phyloP scores from a whole-genome alignment of 2,888 invertebrate species.

The Fragum whitleyi region DNA sequence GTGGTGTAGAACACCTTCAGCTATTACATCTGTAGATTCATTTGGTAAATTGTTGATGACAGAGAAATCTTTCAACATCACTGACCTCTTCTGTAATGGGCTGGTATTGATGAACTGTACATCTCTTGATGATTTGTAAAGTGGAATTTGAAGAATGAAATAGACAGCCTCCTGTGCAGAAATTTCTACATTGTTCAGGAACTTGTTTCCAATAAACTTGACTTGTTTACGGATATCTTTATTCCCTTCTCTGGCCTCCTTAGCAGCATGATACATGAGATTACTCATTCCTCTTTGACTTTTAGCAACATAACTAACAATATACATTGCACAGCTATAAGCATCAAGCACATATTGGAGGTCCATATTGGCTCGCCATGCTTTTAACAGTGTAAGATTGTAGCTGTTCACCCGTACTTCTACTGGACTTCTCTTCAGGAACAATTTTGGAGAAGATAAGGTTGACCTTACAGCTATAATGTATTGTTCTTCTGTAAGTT shows the following conservation, averaged over 20 bases:
- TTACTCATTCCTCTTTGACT: conserved; percentile 57
- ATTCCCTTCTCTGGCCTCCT: conserved; percentile 46
- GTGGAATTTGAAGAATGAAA: conserved; percentile 62
- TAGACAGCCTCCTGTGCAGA: conserved; percentile 74
- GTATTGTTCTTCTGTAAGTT: conserved; percentile 50
- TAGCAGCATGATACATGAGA: conserved; percentile 44
- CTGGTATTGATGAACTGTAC: conserved; percentile 64
- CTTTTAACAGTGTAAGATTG: conserved; percentile 46
- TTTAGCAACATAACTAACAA: conserved; percentile 62
- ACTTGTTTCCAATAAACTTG: too few relatives aligned
- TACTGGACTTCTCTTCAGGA: conserved; percentile 44
- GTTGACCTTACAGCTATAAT: conserved; percentile 32
- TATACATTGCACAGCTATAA: conserved; percentile 61
- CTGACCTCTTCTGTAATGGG: conserved; percentile 56
- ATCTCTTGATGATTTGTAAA: conserved; percentile 57
- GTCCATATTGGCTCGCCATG: conserved; percentile 65
- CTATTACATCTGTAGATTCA: conserved; percentile 40
- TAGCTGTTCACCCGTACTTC: conserved; percentile 60
- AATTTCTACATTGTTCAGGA: conserved; percentile 66
- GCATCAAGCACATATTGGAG: conserved; percentile 60
- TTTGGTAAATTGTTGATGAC: conserved; percentile 41
- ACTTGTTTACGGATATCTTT: conserved; percentile 35
- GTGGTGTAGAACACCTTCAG: not conserved
- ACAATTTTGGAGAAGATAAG: conserved; percentile 39
- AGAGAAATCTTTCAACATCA: conserved; percentile 69